These are phyloP conservation scores for Bovichtus diacanthus DNA, from an alignment of 2,797 vertebrate species.

Conservation along the genomic window DNA sequence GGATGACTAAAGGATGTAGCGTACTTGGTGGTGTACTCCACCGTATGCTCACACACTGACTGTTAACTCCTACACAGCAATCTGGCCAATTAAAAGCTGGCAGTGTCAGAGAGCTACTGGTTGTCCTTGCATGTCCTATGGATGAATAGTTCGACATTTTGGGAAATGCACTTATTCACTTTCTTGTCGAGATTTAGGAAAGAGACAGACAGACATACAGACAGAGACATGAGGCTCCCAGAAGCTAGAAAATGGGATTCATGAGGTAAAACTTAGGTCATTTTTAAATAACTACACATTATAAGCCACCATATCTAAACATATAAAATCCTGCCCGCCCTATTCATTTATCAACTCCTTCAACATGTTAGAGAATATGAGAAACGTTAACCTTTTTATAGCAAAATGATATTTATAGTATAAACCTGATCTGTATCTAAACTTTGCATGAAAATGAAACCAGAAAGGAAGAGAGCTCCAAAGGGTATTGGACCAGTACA, in stretches of 20 bases:
- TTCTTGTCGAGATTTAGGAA: not conserved
- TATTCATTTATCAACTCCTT: conserved; percentile 5
- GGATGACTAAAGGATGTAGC: conserved; percentile 10
- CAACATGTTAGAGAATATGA: not conserved
- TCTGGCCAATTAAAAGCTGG: conserved; percentile 26
- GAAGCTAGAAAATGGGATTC: not conserved
- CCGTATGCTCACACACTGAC: conserved; percentile 1
- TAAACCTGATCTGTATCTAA: conserved; percentile 20
- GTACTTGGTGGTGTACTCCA: not conserved
- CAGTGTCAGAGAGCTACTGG: conserved; percentile 18
- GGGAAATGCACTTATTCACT: not conserved
- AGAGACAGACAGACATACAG: not conserved
- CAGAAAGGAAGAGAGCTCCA: conserved; percentile 9
- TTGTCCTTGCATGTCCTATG: conserved; percentile 3
- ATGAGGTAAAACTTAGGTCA: not conserved
- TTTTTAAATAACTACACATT: not conserved
- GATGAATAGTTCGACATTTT: not conserved
- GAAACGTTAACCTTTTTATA: not conserved
- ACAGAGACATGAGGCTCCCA: too few species aligned
- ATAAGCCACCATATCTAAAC: not conserved
- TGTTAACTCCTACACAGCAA: conserved; percentile 28
- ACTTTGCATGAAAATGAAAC: conserved; percentile 21
- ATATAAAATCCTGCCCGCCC: not conserved
- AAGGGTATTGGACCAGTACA: conserved; percentile 43
- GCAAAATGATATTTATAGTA: not conserved